Evolutionary conservation across 2,797 vertebrate species (phyloP).

Genomic region (Cyprinodon diabolis): DNA sequence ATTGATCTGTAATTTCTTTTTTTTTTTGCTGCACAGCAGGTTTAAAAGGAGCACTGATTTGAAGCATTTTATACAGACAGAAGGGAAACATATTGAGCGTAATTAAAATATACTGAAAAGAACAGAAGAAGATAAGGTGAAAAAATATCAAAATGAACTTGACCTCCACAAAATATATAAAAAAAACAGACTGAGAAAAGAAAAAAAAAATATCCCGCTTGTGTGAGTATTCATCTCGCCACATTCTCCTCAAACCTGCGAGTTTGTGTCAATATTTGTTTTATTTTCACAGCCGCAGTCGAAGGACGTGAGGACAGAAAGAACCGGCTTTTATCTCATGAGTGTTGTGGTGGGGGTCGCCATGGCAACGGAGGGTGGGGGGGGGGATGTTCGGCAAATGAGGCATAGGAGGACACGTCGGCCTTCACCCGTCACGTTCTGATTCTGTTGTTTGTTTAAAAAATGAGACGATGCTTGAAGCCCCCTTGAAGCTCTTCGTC

Average conservation of each 20-base stretch:
- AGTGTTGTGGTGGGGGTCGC: constrained; percentile 47
- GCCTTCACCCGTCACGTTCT: neutral
- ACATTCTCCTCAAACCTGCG: neutral
- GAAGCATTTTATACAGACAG: neutral
- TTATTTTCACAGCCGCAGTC: constrained; percentile 13
- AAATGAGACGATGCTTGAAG: neutral
- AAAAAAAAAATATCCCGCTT: neutral
- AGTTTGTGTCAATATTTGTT: constrained; percentile 4
- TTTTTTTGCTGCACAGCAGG: neutral
- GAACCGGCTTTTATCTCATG: constrained; percentile 42
- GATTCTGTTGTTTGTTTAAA: neutral
- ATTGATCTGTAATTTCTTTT: neutral
- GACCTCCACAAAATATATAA: neutral
- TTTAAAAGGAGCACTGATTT: neutral
- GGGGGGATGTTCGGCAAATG: constrained; percentile 36
- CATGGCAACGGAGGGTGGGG: constrained; percentile 32
- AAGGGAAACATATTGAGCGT: neutral
- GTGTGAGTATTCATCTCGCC: neutral
- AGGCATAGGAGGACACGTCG: neutral
- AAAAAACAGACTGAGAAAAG: neutral
- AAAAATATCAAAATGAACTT: neutral
- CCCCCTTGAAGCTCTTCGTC: neutral
- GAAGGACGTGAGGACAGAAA: constrained; percentile 9
- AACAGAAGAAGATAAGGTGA: neutral
- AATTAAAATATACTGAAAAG: neutral